Base-by-base conservation (phyloP, 2,888 invertebrate genomes). In the Cactoblastis cactorum region DNA sequence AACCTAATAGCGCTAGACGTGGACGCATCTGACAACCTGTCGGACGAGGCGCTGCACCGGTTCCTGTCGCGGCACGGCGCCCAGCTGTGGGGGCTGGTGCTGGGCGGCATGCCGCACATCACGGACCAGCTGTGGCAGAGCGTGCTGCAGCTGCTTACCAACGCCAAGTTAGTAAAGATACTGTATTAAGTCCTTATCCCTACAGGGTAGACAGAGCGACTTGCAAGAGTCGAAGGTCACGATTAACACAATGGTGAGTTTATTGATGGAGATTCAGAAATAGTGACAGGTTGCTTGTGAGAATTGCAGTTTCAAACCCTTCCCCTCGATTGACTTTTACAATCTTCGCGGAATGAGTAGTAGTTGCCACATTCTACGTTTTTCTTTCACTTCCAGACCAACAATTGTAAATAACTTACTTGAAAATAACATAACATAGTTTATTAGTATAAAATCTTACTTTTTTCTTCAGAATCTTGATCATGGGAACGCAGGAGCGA, bases 51-150 rank as follows among this genome's bases (percentile, higher is more conserved):
- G 0, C 91, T 99, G 50, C 94, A 96, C 73, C 96, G 97, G 73
- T 98, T 99, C 83, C 88, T 99, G 53, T 95, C 95, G 48, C 93
- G 96, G 43, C 94, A 97, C 81, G 99, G 99, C 3, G 92, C 92
- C 55, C 97, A 98, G 79, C 91, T 99, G 53, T 93, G 94, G 83
- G 99, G 97, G 0, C 91, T 98, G 37, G 93, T 94, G 54, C 88
- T 98, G 22, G 96, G 97, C 52, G 98, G 99, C 41, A 99, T 99
- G 95, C 96, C 98, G 0, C 98, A 99, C 77, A 96, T 99, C 65
- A 98, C 98, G 0, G 99, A 99, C 89, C 97, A 98, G 74, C 93
- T 99, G 61, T 99, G 99, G 98, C 96, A 97, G 90, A 95, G 96
- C 63, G 95, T 98, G 58, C 91, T 99, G 59, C 97, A 98, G 0